Conservation (phyloP, 2,888 invertebrate genomes). For the Dicyrtoma fusca region DNA sequence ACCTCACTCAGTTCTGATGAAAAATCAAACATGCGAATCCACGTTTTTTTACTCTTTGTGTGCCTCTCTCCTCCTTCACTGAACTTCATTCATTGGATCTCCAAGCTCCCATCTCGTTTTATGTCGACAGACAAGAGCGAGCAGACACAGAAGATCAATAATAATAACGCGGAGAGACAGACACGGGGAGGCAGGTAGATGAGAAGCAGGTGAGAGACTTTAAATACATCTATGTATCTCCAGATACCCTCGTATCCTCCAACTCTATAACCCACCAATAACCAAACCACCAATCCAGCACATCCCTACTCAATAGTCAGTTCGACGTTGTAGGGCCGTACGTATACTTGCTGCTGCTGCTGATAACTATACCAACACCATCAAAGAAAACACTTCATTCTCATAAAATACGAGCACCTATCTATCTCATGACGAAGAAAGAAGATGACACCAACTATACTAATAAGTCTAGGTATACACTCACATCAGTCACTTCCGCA, state of each 20-base stretch:
- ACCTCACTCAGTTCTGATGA: conserved; percentile 16
- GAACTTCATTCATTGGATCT: conserved; percentile 19
- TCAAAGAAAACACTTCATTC: neutral
- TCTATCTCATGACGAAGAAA: too few species aligned
- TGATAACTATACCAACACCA: neutral
- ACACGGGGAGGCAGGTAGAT: conserved; percentile 36
- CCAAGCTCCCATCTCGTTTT: conserved; percentile 23
- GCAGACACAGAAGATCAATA: conserved; percentile 40
- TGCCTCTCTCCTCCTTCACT: conserved; percentile 14
- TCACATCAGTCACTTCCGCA: too few species aligned
- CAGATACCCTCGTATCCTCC: neutral
- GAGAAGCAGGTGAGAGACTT: conserved; percentile 33
- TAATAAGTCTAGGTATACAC: too few species aligned
- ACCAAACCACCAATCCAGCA: neutral
- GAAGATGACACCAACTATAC: too few species aligned
- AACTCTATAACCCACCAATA: neutral
- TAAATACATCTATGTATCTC: conserved; percentile 9
- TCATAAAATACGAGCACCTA: neutral
- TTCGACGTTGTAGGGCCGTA: neutral
- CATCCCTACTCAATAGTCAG: neutral
- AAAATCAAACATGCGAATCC: conserved; percentile 32
- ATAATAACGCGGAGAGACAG: conserved; percentile 40
- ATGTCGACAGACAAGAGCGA: conserved; percentile 26
- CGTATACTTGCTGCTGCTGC: neutral
- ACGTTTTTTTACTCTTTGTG: conserved; percentile 25